Evolutionary conservation across 2,113 vertebrate genomes (phyloP).

Genomic region (Mionectes macconnelli): DNA sequence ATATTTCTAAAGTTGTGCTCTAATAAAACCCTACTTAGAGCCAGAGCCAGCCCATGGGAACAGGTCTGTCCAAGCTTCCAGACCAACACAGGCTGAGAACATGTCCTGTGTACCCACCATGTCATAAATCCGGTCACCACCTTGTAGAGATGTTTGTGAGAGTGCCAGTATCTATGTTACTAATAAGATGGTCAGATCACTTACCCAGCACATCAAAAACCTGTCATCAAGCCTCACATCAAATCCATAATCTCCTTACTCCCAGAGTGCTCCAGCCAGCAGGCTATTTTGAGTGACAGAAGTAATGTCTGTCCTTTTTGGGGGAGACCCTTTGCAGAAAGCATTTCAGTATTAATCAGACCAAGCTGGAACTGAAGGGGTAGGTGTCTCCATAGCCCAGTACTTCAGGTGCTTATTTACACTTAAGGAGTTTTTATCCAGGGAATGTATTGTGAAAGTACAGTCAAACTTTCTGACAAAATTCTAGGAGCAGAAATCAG

Average conservation of each 20-base stretch:
- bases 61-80: neutral
- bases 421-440: neutral
- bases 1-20: neutral
- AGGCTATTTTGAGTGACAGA: neutral
- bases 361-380: neutral
- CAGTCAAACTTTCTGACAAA: neutral
- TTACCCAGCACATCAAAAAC: neutral
- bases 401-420: neutral
- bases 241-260: neutral
- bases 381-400: neutral
- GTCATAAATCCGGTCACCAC: accelerated
- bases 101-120: accelerated
- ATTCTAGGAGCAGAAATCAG: neutral
- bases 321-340: neutral
- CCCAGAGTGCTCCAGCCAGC: neutral
- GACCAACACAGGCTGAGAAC: neutral
- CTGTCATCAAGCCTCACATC: neutral
- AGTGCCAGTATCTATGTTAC: neutral
- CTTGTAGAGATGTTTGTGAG: neutral
- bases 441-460: neutral
- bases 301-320: neutral
- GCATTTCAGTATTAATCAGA: neutral
- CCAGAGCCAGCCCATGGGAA: accelerated
- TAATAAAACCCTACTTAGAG: neutral
- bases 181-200: neutral